Base-by-base conservation (phyloP, 1,140 invertebrate genomes). In the Reticulitermes speratus region DNA sequence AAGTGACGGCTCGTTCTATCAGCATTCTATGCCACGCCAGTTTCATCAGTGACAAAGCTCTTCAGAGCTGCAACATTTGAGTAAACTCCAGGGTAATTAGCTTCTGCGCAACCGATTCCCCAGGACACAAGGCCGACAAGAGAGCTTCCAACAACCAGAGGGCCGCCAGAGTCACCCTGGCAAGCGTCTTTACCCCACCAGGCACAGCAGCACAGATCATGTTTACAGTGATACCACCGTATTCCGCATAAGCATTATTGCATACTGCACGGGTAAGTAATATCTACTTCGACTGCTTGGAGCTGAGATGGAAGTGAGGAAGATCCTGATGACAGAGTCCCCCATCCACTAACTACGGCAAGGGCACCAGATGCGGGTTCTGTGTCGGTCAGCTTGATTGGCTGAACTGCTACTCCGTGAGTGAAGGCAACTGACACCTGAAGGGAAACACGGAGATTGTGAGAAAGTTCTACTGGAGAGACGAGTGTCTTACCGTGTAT, bases 11-110 rank as follows among this genome's bases (percentile, higher is more conserved):
- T 52, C 2, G 9, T 16, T 52, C 2, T 16, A 52, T 52, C 52
- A 14, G 8, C 9, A 12, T 48, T 48, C 12, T 48, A 65, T 38
- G 32, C 8, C 5, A 86, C 81, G 48, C 81, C 86, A 45, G 86
- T 83, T 32, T 82, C 19, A n/a, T 45, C n/a, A 11, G 88, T 88
- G 87, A 95, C 93, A 94, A 94, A 97, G 75, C 91, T 89, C 23
- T 92, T 91, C 88, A 94, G 94, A 82, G 91, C 90, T 2, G 93
- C 89, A 23, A 96, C 93, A 65, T 95, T 93, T 3, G 94, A 93
- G 89, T 95, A 96, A 86, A 97, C 95, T 19, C 96, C 96, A 0
- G 96, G 96, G 88, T 93, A 92, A 2, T 89, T 88, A 0, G 93
- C 91, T 83, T 92, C 88, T 7, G 90, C 92, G 87, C 92, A 93